Conservation (phyloP, 2,113 vertebrate genomes). For the Calidris pygmaea region DNA sequence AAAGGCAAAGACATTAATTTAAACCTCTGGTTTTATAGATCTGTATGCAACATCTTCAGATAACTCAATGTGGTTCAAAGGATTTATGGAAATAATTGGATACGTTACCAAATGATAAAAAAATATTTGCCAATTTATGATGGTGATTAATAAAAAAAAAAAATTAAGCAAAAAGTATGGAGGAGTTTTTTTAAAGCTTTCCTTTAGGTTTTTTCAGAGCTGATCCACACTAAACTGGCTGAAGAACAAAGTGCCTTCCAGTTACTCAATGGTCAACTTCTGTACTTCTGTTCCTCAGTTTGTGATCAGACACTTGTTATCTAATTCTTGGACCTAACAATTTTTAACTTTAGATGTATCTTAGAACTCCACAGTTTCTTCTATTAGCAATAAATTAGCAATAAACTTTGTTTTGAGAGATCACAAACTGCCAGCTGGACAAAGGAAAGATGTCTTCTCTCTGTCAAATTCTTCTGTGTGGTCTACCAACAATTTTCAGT, state of each 20-base stretch:
- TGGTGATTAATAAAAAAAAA: neutral
- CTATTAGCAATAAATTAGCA: neutral
- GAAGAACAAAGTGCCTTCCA: slow-evolving; percentile 20
- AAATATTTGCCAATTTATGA: neutral
- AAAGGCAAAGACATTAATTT: neutral
- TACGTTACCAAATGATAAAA: slow-evolving; percentile 3
- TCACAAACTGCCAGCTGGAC: neutral
- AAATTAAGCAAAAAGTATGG: slow-evolving; percentile 6
- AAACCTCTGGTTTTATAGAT: neutral
- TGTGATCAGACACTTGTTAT: neutral
- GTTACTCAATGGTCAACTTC: slow-evolving; percentile 31
- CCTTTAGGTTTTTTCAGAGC: slow-evolving; percentile 17
- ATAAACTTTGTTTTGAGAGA: neutral
- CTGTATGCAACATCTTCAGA: neutral
- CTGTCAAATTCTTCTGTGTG: neutral
- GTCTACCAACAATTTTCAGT: neutral
- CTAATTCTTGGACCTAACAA: neutral
- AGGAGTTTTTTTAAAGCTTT: neutral
- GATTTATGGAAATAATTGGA: slow-evolving; percentile 31
- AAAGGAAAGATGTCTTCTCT: neutral
- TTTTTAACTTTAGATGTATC: neutral
- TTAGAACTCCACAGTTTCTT: neutral
- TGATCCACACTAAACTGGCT: neutral
- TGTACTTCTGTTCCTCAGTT: neutral
- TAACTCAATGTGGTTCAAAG: slow-evolving; percentile 2